Evolutionary conservation across 2,888 invertebrate species (phyloP), one percentile per base, ranked within the genome.

Genomic region (Chloromyia formosa): DNA sequence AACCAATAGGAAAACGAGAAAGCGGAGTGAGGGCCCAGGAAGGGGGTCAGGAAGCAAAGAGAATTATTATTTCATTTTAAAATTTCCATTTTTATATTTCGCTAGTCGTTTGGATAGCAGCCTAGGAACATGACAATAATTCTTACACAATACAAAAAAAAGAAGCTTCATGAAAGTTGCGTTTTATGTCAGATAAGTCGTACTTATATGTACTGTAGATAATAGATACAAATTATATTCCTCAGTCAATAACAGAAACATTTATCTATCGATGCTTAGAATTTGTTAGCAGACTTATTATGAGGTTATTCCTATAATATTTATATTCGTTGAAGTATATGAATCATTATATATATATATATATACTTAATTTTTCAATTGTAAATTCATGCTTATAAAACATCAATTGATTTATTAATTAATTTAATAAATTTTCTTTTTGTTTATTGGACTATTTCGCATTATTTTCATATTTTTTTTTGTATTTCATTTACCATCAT

Each of bases 81-180:
- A n/a, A n/a, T n/a, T n/a, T n/a, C n/a, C n/a, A n/a, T n/a, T n/a
- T n/a, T n/a, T n/a, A n/a, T n/a, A n/a, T n/a, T n/a, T n/a, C n/a
- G n/a, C n/a, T n/a, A n/a, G n/a, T 23, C 23, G 54, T 22, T 27
- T 54, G 23, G 7, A 71, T 56, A 56, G 18, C 20, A 58, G 14
- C 53, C 40, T 71, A 56, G 71, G 58, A 56, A 71, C 71, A 71
- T 56, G 71, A 71, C 71, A 71, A 40, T 71, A 66, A 20, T 66
- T 56, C 56, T 71, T 56, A 56, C 56, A 16, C 18, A 35, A 54
- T 45, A n/a, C n/a, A n/a, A 42, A 69, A 2, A 35, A 35, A 2
- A 35, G 7, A 54, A 54, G 53, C 54, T 69, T 54, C 69, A 14
- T 35, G 69, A 54, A 69, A 53, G n/a, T 7, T 64, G 14, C 23